Base-by-base conservation (phyloP, 2,888 invertebrate species). In the Netelia virgata region DNA sequence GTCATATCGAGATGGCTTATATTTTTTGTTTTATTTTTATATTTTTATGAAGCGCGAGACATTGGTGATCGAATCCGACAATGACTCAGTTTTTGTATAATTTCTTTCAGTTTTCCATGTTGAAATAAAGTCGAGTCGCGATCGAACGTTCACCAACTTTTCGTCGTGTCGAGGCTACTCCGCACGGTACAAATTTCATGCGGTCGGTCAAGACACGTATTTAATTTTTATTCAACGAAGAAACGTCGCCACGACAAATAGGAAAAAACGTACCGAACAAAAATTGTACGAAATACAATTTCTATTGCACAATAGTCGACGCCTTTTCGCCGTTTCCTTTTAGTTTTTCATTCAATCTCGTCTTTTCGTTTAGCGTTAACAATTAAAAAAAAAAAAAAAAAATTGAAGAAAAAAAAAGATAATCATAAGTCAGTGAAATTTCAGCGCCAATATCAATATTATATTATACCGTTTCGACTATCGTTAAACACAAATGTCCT, bases 251-350 rank as follows among this genome's bases (percentile, higher is more conserved):
- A 50, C n/a, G 63, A 69, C 64, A 72, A 69, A 18, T 57, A 43
- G 50, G 55, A 59, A 53, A 18, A 77, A 64, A 57, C 16, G 53
- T 41, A 63, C 20, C 43, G 66, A 77, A 53, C 47, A 59, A 73
- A 61, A 57, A 47, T 47, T 47, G 14, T 14, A 50, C 36, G 68
- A 28, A 28, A 82, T 20, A 47, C 23, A 55, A 82, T 70, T 74
- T 76, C 20, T 83, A 83, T 83, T 83, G 83, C 83, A 83, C 83
- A 79, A 79, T 77, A 73, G 61, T 82, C 68, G 75, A 82, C 69
- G 59, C 72, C 66, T 78, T 23, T 77, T 28, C 28, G 59, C 68
- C 57, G 68, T 57, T 68, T 68, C 55, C 28, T 53, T 75, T 75
- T 64, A 18, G 6, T 36, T 75, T 75, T 55, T 75, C 63, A 50